These are phyloP conservation scores for Drosophila pseudoobscura DNA, from an alignment of 1,140 invertebrate genomes.

Conservation along the genomic window DNA sequence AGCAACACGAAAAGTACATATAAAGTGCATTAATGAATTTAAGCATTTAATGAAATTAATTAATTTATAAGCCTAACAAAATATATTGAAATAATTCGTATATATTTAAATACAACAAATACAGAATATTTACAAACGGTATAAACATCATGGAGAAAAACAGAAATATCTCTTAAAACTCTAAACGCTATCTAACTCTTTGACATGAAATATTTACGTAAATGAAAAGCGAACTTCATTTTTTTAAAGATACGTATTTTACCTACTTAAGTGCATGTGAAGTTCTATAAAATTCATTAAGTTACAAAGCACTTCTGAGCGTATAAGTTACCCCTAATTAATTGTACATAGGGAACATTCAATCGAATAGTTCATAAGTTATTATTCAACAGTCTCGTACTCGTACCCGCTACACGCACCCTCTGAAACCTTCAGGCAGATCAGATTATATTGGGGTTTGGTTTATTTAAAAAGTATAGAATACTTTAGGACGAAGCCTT, in stretches of 20 bases:
- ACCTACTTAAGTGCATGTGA: constrained; percentile 29
- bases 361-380: constrained; percentile 36
- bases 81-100: constrained; percentile 48
- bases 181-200: constrained; percentile 24
- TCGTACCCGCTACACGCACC: too few species aligned
- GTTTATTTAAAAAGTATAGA: too few species aligned
- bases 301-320: constrained; percentile 25
- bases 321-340: constrained; percentile 24
- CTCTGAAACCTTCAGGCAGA: too few species aligned
- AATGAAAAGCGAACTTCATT: constrained; percentile 25
- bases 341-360: constrained; percentile 49
- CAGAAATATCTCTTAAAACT: constrained; percentile 14
- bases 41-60: constrained; percentile 81
- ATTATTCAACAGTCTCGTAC: constrained; percentile 4
- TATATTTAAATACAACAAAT: constrained; percentile 45
- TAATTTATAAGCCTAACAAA: constrained; percentile 73
- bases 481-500: too few species aligned
- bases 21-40: constrained; percentile 82
- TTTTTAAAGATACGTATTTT: constrained; percentile 21
- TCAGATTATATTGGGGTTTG: too few species aligned
- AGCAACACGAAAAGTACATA: constrained; percentile 81
- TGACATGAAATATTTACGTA: constrained; percentile 39
- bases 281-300: constrained; percentile 29
- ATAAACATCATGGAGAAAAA: constrained; percentile 36
- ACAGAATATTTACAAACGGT: constrained; percentile 32